These are phyloP conservation scores for Xiphophorus couchianus DNA, from an alignment of 2,113 vertebrate species.

Conservation along the genomic window DNA sequence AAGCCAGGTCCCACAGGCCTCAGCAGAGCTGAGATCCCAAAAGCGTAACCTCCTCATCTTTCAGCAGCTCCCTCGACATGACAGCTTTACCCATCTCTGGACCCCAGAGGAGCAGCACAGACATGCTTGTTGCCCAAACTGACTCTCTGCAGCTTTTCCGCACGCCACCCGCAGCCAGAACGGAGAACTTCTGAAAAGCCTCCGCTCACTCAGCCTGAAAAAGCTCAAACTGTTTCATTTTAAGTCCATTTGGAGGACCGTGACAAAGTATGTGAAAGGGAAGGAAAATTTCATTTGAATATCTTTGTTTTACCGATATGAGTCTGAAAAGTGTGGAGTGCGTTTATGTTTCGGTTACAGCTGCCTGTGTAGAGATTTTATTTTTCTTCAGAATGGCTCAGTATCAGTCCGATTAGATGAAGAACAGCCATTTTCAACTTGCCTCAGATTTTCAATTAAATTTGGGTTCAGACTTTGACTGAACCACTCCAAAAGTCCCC, in stretches of 20 bases:
- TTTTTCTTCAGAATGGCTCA: too few species aligned
- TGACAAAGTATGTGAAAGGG: background rate
- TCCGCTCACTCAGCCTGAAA: too few species aligned
- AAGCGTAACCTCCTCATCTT: slow-evolving; percentile 67
- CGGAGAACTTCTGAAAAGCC: too few species aligned
- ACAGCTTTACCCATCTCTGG: slow-evolving; percentile 57
- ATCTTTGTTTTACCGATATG: background rate
- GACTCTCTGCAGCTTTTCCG: slow-evolving; percentile 19
- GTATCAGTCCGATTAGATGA: too few species aligned
- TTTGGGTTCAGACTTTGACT: background rate
- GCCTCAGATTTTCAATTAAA: background rate
- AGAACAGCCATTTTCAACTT: too few species aligned
- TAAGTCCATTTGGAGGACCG: background rate
- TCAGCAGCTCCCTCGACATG: slow-evolving; percentile 59
- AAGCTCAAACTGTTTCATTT: background rate
- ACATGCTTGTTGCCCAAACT: slow-evolving; percentile 46
- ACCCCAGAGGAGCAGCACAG: slow-evolving; percentile 46
- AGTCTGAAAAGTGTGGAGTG: background rate
- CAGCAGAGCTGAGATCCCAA: slow-evolving; percentile 57
- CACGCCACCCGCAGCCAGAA: background rate
- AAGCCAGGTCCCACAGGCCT: slow-evolving; percentile 47
- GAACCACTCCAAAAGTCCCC: background rate
- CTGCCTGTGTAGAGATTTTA: too few species aligned
- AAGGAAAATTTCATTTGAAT: background rate
- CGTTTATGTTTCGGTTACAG: background rate